phyloP scores from a whole-genome alignment of 1,140 invertebrate species.

The Polypedilum pembai region DNA sequence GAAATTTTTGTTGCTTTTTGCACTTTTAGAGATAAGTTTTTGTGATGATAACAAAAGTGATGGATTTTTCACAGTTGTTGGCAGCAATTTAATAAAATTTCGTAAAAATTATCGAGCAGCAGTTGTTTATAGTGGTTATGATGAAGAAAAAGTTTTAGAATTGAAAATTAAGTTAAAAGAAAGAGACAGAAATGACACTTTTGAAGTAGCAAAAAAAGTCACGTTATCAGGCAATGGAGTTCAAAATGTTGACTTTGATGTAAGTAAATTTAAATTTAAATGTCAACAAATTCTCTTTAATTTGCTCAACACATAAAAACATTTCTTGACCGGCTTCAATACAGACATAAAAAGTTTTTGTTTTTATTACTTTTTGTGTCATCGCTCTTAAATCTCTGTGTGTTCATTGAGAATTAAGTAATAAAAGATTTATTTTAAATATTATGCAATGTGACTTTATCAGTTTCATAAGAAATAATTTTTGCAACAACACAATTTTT shows the following conservation, averaged over 20 bases:
- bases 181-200: not conserved
- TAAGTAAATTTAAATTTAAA: not conserved
- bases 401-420: too few relatives aligned
- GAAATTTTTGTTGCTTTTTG: too few relatives aligned
- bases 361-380: not conserved
- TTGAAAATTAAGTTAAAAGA: not conserved
- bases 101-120: not conserved
- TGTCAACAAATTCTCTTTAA: not conserved
- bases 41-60: not conserved
- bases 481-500: too few relatives aligned
- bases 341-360: too few relatives aligned
- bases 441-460: too few relatives aligned
- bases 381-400: not conserved
- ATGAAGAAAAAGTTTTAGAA: not conserved
- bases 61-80: not conserved
- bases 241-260: slow-evolving; percentile 12
- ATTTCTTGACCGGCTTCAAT: too few relatives aligned
- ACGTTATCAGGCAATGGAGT: not conserved
- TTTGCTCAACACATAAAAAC: not conserved
- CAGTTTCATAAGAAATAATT: too few relatives aligned
- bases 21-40: too few relatives aligned
- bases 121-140: not conserved
- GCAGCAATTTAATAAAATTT: not conserved
- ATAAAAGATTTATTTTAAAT: too few relatives aligned
- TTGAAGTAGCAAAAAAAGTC: not conserved